Conservation (phyloP, 2,113 vertebrate species). For the Xenus cinereus region DNA sequence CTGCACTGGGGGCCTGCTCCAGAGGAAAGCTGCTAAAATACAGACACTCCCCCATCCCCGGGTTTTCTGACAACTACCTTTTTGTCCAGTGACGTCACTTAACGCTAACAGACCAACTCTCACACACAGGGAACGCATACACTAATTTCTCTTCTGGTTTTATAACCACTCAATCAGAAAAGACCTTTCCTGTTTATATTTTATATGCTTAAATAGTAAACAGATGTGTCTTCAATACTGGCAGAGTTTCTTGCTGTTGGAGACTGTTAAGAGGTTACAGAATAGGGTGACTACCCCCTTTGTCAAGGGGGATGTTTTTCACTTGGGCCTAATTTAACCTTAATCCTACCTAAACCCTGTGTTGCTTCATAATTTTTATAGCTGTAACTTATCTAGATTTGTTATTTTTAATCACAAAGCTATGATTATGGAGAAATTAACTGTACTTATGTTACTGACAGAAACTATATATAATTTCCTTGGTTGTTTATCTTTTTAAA, state of each 20-base stretch:
- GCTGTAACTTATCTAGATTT: not conserved
- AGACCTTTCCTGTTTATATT: not conserved
- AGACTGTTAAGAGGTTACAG: not conserved
- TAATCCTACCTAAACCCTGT: not conserved
- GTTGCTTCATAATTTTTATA: not conserved
- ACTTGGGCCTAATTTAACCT: not conserved
- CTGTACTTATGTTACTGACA: not conserved
- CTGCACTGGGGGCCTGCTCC: fast-evolving
- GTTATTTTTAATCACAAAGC: not conserved
- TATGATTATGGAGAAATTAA: not conserved
- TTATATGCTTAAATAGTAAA: not conserved
- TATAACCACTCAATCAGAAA: not conserved
- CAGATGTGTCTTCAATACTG: not conserved
- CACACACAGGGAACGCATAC: fast-evolving
- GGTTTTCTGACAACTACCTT: not conserved
- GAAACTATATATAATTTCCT: not conserved
- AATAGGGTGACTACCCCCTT: not conserved
- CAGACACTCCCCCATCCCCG: not conserved
- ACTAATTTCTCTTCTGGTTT: not conserved
- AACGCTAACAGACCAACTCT: not conserved
- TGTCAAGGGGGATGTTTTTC: not conserved
- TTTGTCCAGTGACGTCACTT: not conserved
- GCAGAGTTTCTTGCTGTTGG: not conserved
- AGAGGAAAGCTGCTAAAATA: not conserved
- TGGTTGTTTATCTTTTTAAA: not conserved